Percentiles rank a stretch among this genome's conserved stretches.
Evolutionary conservation across 2,113 vertebrate genomes (phyloP).

Genomic region (Anas platyrhynchos): DNA sequence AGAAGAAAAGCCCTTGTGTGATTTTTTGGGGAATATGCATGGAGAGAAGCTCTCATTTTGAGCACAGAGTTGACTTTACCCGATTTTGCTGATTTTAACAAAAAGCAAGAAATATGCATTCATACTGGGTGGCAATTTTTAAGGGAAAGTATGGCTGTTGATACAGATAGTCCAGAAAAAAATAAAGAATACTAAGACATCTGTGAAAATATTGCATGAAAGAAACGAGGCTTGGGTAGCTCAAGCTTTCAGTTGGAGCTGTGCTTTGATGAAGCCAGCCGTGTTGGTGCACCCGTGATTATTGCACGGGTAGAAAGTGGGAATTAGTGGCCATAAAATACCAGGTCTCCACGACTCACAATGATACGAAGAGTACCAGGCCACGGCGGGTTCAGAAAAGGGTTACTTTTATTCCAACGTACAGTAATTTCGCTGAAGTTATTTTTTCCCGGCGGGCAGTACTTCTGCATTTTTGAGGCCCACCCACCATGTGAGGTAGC

Average conservation of each 20-base stretch:
- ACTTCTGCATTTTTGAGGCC: background rate
- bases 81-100: no score
- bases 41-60: background rate
- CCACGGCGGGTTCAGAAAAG: background rate
- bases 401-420: background rate
- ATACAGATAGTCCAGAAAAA: background rate
- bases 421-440: background rate
- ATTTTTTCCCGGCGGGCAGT: background rate
- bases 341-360: background rate
- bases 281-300: background rate
- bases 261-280: background rate
- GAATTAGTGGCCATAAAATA: background rate
- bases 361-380: background rate
- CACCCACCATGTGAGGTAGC: fast-evolving
- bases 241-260: background rate
- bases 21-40: background rate
- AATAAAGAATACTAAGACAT: background rate
- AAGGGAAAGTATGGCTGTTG: background rate
- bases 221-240: background rate
- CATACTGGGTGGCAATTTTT: background rate
- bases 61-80: background rate
- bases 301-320: background rate
- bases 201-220: background rate
- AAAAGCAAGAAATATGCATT: background rate
- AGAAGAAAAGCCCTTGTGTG: background rate